These are phyloP conservation scores for Furnarius figulus DNA, from an alignment of 2,113 vertebrate genomes.

Conservation along the genomic window DNA sequence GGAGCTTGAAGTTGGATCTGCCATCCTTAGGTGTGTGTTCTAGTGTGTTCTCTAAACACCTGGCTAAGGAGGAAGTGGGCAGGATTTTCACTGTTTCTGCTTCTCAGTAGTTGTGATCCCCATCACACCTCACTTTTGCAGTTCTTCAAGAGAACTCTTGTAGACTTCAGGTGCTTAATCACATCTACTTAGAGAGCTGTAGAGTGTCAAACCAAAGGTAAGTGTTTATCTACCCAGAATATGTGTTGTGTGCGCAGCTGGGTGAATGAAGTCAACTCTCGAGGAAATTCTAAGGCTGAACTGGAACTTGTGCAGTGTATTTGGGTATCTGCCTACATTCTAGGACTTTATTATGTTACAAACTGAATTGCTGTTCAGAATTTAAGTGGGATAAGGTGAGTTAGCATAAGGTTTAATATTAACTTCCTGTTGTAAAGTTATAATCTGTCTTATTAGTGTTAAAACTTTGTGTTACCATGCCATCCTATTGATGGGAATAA, in stretches of 20 bases:
- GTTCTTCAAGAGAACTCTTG: not conserved
- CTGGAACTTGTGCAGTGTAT: not conserved
- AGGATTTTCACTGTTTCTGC: not conserved
- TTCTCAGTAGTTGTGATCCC: not conserved
- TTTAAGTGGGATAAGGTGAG: not conserved
- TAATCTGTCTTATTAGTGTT: not conserved
- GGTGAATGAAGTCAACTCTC: not conserved
- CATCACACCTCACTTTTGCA: not conserved
- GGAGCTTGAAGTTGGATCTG: not conserved
- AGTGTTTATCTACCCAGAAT: not conserved
- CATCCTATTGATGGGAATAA: not conserved
- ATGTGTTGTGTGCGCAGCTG: not conserved
- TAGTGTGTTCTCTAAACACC: not conserved
- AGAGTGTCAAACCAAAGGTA: not conserved
- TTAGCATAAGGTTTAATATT: not conserved
- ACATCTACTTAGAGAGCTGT: not conserved
- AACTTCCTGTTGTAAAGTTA: not conserved
- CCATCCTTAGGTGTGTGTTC: not conserved
- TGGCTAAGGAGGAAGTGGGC: not conserved
- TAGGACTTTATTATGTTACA: not conserved
- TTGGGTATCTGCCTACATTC: not conserved
- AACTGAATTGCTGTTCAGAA: not conserved
- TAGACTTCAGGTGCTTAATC: not conserved
- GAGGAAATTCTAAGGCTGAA: not conserved
- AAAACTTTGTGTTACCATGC: not conserved